These are phyloP conservation scores for Rhinoraja longicauda DNA, from an alignment of 2,797 vertebrate species.

Conservation along the genomic window DNA sequence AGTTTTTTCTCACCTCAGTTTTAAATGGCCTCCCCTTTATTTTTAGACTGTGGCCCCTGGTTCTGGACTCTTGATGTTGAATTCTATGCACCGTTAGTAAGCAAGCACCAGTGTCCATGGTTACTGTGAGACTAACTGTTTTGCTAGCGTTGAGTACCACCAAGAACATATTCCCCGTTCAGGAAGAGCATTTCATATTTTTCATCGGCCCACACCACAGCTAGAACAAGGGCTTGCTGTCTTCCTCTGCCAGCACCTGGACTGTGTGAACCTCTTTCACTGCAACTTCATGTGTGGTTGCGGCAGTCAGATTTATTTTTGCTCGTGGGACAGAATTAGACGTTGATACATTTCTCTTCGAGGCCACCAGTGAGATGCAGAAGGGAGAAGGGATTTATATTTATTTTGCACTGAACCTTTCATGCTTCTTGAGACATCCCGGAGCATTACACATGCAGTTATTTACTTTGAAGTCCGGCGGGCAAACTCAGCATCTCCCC, in stretches of 20 bases:
- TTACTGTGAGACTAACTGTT: not conserved
- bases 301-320: not conserved
- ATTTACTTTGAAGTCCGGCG: not conserved
- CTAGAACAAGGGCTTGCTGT: not conserved
- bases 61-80: not conserved
- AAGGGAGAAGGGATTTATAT: not conserved
- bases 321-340: not conserved
- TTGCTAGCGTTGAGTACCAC: not conserved
- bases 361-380: not conserved
- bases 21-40: no score
- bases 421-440: not conserved
- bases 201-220: not conserved
- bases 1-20: no score
- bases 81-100: conserved; percentile 10
- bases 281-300: not conserved
- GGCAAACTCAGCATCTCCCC: not conserved
- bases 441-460: not conserved
- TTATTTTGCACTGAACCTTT: not conserved
- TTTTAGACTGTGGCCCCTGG: no score
- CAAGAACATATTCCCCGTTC: not conserved
- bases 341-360: not conserved
- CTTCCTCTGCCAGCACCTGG: not conserved
- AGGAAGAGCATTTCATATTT: conserved; percentile 18
- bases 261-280: not conserved
- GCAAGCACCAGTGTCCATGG: not conserved